Evolutionary conservation across 2,888 invertebrate species (phyloP).

Genomic region (Ochropleura plecta): DNA sequence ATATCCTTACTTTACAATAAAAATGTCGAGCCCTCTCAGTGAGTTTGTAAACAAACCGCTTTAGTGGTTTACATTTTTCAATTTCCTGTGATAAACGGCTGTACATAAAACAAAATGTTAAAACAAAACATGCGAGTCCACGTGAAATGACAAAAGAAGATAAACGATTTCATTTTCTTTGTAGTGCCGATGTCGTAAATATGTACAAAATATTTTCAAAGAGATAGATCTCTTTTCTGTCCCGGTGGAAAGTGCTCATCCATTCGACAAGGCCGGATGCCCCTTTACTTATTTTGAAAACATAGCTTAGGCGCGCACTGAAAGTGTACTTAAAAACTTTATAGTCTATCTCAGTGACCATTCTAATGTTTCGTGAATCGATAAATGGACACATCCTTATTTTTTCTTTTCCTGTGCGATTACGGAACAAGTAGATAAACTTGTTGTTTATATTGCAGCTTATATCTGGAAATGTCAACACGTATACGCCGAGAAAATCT

Average conservation of each 20-base stretch:
- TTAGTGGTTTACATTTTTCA: conserved; percentile 61
- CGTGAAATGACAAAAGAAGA: conserved; percentile 67
- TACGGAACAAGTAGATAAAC: conserved; percentile 13
- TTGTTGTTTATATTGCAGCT: conserved; percentile 89
- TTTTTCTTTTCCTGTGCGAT: not conserved
- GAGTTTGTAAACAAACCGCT: conserved; percentile 60
- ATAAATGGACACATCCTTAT: conserved; percentile 16
- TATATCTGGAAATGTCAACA: conserved; percentile 94
- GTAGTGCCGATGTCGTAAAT: conserved; percentile 58
- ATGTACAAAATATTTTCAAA: conserved; percentile 59
- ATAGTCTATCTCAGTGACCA: conserved; percentile 20
- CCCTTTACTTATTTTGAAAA: conserved; percentile 51
- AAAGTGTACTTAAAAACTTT: conserved; percentile 43
- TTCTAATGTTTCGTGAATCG: conserved; percentile 34
- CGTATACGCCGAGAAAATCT: conserved; percentile 93
- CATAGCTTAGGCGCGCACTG: conserved; percentile 30
- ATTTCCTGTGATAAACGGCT: conserved; percentile 60
- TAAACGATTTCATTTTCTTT: conserved; percentile 68
- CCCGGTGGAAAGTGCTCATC: conserved; percentile 43
- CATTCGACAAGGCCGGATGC: conserved; percentile 43
- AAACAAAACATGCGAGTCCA: conserved; percentile 62
- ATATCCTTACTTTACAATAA: conserved; percentile 46
- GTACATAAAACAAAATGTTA: conserved; percentile 62
- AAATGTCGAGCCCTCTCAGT: conserved; percentile 47
- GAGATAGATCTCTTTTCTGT: conserved; percentile 51